Evolutionary conservation across 1,140 invertebrate genomes (phyloP).

Genomic region (Scaptomyza graminum): DNA sequence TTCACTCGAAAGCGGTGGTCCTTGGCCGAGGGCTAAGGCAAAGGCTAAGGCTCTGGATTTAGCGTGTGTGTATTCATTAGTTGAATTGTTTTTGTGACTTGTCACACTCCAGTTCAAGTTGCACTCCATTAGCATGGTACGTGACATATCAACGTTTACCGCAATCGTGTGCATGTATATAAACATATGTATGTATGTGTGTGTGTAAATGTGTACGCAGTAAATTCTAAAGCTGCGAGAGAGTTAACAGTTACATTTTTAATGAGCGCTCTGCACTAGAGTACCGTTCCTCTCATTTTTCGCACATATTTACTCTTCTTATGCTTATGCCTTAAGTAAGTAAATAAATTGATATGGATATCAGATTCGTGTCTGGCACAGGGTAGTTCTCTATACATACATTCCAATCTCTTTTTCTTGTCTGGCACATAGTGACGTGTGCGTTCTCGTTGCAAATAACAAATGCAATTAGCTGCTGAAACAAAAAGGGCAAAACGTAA

Average conservation of each 20-base stretch:
- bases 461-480: conserved; percentile 68
- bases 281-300: too few species aligned
- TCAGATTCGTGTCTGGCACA: not conserved
- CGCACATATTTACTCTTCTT: too few species aligned
- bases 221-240: not conserved
- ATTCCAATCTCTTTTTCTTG: not conserved
- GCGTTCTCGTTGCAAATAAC: conserved; percentile 19
- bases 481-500: conserved; percentile 68
- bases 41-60: not conserved
- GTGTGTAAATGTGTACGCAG: not conserved
- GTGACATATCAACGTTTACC: conserved; percentile 32
- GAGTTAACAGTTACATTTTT: too few species aligned
- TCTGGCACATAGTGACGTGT: not conserved
- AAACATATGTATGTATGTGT: too few species aligned
- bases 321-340: too few species aligned
- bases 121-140: conserved; percentile 44
- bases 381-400: conserved; percentile 2
- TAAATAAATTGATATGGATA: not conserved
- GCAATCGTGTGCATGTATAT: not conserved
- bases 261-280: too few species aligned
- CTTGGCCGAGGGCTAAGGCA: not conserved
- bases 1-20: conserved; percentile 3
- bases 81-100: conserved; percentile 27
- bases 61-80: conserved; percentile 13
- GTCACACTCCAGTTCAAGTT: conserved; percentile 47